Evolutionary conservation across 2,797 vertebrate species (phyloP).

Genomic region (Graptemys geographica): DNA sequence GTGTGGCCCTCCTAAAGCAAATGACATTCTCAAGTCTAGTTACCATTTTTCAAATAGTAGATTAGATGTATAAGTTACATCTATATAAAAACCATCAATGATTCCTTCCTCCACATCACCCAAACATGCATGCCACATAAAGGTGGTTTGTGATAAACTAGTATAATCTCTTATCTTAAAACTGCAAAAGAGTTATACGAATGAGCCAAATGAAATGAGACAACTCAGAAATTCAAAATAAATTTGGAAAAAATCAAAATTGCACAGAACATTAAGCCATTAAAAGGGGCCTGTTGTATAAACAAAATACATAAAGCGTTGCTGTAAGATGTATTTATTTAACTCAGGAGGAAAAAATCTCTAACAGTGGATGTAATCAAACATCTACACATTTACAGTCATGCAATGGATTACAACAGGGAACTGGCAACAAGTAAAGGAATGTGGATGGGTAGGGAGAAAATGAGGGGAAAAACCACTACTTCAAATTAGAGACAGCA

Average conservation of each 20-base stretch:
- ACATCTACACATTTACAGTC: slow-evolving; percentile 58
- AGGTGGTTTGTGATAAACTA: not conserved
- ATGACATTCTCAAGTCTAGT: not conserved
- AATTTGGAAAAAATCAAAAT: slow-evolving; percentile 67
- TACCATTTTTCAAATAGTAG: not conserved
- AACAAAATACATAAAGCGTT: slow-evolving; percentile 54
- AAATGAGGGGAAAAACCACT: not conserved
- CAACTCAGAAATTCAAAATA: slow-evolving; percentile 41
- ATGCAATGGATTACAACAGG: slow-evolving; percentile 17
- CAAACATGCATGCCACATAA: not conserved
- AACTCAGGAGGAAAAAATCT: slow-evolving; percentile 59
- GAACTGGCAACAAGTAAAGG: slow-evolving; percentile 36
- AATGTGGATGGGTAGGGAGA: not conserved
- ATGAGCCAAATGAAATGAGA: slow-evolving; percentile 65
- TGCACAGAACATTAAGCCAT: slow-evolving; percentile 57
- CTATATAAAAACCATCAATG: not conserved
- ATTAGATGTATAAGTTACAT: not conserved
- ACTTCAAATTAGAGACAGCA: slow-evolving; percentile 12
- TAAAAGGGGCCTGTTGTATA: slow-evolving; percentile 62
- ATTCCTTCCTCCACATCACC: not conserved
- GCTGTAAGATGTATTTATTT: slow-evolving; percentile 49
- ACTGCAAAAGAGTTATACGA: slow-evolving; percentile 20
- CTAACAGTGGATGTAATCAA: slow-evolving; percentile 59
- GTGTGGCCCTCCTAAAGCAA: not conserved
- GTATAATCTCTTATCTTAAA: not conserved